Conservation (phyloP, 2,113 vertebrate species). For the Zosterops hypoxanthus region DNA sequence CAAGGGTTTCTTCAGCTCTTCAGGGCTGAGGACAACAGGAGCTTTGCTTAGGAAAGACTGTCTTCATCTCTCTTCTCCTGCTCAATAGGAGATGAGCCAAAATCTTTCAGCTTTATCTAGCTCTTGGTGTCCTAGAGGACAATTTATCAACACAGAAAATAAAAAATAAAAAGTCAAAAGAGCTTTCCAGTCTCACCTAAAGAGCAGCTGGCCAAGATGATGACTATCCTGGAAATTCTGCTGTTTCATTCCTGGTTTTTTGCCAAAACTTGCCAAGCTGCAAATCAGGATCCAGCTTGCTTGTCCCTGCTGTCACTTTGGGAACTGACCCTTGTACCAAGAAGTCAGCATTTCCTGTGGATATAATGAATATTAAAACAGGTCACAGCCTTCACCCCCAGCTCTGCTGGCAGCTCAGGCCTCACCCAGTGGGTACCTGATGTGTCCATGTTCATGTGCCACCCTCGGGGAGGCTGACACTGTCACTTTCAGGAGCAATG, state of each 20-base stretch:
- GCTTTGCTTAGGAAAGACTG: background rate
- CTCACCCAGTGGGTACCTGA: accelerated
- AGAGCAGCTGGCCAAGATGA: background rate
- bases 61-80: background rate
- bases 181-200: background rate
- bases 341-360: background rate
- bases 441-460: background rate
- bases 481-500: background rate
- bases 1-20: background rate
- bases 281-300: background rate
- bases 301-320: background rate
- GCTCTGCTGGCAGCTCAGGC: background rate
- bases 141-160: background rate
- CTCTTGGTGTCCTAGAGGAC: background rate
- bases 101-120: background rate
- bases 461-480: background rate
- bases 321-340: background rate
- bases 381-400: background rate
- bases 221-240: background rate
- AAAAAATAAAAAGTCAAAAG: background rate
- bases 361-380: background rate
- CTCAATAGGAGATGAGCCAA: background rate
- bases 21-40: background rate
- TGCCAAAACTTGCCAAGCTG: background rate
- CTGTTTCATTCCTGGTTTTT: background rate